Conservation (phyloP, 2,797 vertebrate species). For the Tiaroga cobitis region DNA sequence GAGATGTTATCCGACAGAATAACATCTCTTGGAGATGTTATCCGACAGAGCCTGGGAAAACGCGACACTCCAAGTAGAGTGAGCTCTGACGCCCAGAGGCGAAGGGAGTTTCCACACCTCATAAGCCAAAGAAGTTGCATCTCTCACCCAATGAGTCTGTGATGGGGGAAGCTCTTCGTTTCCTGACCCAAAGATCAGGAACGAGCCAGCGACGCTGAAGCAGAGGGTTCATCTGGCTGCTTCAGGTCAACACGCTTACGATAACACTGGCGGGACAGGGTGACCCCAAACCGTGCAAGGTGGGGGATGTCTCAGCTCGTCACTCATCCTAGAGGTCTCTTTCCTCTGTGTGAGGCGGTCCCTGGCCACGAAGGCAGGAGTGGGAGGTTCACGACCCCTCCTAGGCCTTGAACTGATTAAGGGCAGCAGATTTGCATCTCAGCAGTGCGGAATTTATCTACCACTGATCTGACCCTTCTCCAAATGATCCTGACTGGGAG, state of each 20-base stretch:
- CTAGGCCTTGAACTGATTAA: background rate
- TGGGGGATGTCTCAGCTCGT: background rate
- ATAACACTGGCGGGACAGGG: no score
- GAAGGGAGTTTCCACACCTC: no score
- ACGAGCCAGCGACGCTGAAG: background rate
- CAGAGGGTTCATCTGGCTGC: background rate
- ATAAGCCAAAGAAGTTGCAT: no score
- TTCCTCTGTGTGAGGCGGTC: background rate
- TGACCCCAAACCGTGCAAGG: background rate
- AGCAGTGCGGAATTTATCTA: background rate
- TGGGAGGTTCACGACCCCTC: background rate
- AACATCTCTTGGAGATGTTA: no score
- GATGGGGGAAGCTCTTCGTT: background rate
- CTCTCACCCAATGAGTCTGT: background rate
- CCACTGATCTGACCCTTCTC: background rate
- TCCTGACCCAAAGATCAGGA: background rate
- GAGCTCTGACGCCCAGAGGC: no score
- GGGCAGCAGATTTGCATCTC: background rate
- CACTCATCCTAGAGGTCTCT: background rate
- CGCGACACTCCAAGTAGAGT: no score
- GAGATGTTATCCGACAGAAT: no score
- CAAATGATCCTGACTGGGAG: background rate
- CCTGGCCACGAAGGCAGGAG: background rate
- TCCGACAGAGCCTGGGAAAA: no score
- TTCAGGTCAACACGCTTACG: background rate